Percentiles rank a stretch among this genome's conserved stretches.
Evolutionary conservation across 2,888 invertebrate genomes (phyloP).

Genomic region (Lymantria dispar): DNA sequence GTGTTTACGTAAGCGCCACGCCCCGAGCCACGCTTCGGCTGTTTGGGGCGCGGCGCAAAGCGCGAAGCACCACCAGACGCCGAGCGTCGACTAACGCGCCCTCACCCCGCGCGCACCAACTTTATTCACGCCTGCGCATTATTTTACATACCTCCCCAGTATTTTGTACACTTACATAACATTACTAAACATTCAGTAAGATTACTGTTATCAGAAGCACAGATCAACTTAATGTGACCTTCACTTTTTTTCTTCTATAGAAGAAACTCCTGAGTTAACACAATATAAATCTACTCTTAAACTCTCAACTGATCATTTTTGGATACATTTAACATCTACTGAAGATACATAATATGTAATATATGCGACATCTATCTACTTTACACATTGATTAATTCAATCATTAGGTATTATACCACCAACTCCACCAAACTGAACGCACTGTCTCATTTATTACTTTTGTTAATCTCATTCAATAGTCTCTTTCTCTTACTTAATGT

Average conservation of each 20-base stretch:
- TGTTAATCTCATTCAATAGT: no score
- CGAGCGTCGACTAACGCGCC: conserved; percentile 78
- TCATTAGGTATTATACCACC: no score
- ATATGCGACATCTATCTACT: no score
- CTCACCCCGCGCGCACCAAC: conserved; percentile 48
- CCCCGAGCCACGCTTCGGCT: conserved; percentile 80
- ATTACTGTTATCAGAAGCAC: conserved; percentile 29
- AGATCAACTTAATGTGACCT: conserved; percentile 2
- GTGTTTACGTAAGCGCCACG: conserved; percentile 83
- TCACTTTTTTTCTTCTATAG: background rate
- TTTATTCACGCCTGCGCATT: conserved; percentile 65
- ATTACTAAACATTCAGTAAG: conserved; percentile 53
- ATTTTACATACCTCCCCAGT: conserved; percentile 44
- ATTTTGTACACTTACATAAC: conserved; percentile 70
- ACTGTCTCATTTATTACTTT: no score
- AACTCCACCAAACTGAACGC: no score
- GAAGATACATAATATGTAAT: no score
- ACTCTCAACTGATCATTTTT: no score
- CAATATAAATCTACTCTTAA: no score
- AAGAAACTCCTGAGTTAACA: background rate
- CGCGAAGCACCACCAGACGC: conserved; percentile 76
- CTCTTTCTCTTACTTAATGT: no score
- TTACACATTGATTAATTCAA: no score
- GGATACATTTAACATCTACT: no score
- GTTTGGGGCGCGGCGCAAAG: conserved; percentile 79